A percentile compares a stretch with the other conserved stretches of the same genome.
phyloP scores from a whole-genome alignment of 2,113 vertebrate genomes.

The Budorcas taxicolor region DNA sequence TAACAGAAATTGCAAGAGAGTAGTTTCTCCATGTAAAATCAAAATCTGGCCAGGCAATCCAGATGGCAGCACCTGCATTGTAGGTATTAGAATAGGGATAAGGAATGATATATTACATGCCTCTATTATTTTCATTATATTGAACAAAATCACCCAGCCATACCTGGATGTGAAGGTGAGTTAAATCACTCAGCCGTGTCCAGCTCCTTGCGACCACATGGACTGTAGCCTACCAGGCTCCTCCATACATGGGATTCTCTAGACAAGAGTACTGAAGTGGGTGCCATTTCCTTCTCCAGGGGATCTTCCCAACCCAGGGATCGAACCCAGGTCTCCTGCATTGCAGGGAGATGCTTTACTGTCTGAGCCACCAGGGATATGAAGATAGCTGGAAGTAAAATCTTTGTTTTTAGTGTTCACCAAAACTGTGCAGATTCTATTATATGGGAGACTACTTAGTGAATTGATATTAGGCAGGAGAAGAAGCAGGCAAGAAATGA shows the following conservation, averaged over 20 bases:
- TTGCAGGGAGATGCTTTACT: not conserved
- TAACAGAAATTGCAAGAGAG: not conserved
- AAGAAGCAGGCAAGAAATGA: not conserved
- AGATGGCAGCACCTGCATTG: not conserved
- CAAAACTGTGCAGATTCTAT: not conserved
- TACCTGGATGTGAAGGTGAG: not conserved
- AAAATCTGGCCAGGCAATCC: not conserved
- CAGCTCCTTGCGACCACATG: not conserved
- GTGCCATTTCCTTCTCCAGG: not conserved
- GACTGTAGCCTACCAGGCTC: not conserved
- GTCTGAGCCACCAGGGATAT: not conserved
- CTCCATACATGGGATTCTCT: not conserved
- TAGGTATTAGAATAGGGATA: not conserved
- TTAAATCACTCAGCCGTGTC: not conserved
- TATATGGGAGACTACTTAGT: not conserved
- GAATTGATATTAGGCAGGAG: not conserved
- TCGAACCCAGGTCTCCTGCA: rapidly evolving
- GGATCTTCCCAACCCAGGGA: not conserved
- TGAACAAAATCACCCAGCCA: not conserved
- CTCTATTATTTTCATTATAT: not conserved
- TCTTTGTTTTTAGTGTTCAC: not conserved
- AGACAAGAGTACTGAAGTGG: not conserved
- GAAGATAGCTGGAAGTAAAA: not conserved
- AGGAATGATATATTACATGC: not conserved
- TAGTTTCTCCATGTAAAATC: not conserved